These are phyloP conservation scores for Malurus alboscapulatus DNA, from an alignment of 2,113 vertebrate genomes.

Conservation along the genomic window DNA sequence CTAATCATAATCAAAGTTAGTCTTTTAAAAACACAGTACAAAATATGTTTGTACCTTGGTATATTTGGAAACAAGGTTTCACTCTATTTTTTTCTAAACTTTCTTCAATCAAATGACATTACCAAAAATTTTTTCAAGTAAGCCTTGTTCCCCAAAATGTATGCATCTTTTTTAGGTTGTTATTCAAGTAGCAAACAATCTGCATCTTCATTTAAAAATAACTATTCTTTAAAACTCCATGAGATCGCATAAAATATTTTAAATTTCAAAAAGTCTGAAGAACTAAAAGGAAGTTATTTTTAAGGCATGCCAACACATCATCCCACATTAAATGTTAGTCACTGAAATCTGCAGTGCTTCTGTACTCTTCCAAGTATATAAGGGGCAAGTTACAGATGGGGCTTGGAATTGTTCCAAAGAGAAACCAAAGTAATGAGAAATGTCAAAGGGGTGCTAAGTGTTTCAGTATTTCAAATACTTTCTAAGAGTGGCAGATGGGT, in stretches of 20 bases:
- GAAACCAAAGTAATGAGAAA: slow-evolving; percentile 6
- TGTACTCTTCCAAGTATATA: background rate
- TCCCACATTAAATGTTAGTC: slow-evolving; percentile 37
- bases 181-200: background rate
- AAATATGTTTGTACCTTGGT: background rate
- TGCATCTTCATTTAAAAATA: background rate
- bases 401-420: background rate
- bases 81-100: background rate
- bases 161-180: background rate
- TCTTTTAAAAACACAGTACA: background rate
- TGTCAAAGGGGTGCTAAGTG: background rate
- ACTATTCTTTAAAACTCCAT: background rate
- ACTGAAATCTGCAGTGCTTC: slow-evolving; percentile 3
- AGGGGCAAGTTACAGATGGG: slow-evolving; percentile 14
- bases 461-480: background rate
- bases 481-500: background rate
- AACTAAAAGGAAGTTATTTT: slow-evolving; percentile 36
- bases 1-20: background rate
- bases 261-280: background rate
- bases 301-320: slow-evolving; percentile 38
- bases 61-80: background rate
- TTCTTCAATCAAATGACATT: background rate
- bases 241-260: background rate
- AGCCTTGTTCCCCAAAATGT: background rate
- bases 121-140: background rate